Evolutionary conservation across 2,888 invertebrate genomes (phyloP).

Genomic region (Acleris laterana): DNA sequence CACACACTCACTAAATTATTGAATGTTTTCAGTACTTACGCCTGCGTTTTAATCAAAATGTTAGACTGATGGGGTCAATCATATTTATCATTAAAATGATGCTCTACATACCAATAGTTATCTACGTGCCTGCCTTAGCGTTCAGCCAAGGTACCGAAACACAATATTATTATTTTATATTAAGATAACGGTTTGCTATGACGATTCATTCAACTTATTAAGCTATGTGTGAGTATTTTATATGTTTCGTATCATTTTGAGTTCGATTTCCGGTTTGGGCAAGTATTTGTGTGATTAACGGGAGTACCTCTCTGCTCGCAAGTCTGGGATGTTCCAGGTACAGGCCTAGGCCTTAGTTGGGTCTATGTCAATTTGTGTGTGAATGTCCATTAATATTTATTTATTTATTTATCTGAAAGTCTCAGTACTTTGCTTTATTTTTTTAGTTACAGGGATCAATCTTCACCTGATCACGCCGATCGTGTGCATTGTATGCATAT

Average conservation of each 20-base stretch:
- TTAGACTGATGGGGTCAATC: slow-evolving; percentile 87
- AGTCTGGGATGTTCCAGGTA: too few species aligned
- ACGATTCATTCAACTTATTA: neutral
- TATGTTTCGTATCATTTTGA: too few species aligned
- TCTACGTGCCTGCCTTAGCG: slow-evolving; percentile 94
- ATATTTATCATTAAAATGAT: slow-evolving; percentile 90
- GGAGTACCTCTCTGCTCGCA: too few species aligned
- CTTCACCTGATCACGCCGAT: slow-evolving; percentile 91
- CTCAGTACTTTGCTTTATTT: slow-evolving; percentile 41
- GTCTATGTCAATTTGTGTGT: too few species aligned
- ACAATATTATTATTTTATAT: neutral
- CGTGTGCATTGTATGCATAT: slow-evolving; percentile 94
- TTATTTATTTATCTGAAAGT: neutral
- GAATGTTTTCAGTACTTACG: slow-evolving; percentile 86
- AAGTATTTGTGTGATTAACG: too few species aligned
- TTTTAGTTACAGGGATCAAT: slow-evolving; percentile 91
- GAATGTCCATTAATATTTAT: neutral
- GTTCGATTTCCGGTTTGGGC: too few species aligned
- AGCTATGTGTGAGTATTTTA: too few species aligned
- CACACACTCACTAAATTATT: neutral
- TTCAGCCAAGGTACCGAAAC: slow-evolving; percentile 89
- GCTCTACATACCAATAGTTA: slow-evolving; percentile 92
- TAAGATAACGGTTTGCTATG: neutral
- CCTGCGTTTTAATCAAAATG: slow-evolving; percentile 87
- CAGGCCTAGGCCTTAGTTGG: too few species aligned